Base-by-base conservation (phyloP, 1,140 invertebrate species). In the Latrodectus geometricus region DNA sequence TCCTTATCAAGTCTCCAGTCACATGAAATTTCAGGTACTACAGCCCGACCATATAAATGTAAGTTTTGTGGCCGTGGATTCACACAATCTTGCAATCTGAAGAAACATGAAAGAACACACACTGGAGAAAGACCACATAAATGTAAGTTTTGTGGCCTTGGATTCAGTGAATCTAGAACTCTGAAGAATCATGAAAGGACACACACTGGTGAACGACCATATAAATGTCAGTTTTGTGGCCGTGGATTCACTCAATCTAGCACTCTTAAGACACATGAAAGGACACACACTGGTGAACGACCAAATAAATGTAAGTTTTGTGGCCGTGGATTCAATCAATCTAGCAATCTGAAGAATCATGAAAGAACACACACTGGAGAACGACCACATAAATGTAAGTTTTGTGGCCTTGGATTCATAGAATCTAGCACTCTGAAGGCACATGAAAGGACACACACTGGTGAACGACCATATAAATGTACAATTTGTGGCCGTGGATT, bases 201-300 rank as follows among this genome's bases (percentile, higher is more conserved):
- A 14, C 14, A n/a, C n/a, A n/a, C n/a, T n/a, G n/a, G n/a, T n/a
- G n/a, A n/a, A n/a, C n/a, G n/a, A n/a, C n/a, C n/a, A 65, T 92
- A 90, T 88, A 88, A 89, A 89, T 92, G 92, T 89, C 65, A 87
- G 8, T 80, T 90, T 0, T 92, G 92, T 88, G 87, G 79, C 1
- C 89, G 89, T 84, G 84, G 88, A 9, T 92, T 92, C 87, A 88
- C 90, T 35, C 91, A 91, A 88, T 90, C 88, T 11, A 89, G 90
- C n/a, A 90, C 91, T 50, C 88, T 92, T 12, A 88, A 90, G 54
- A 88, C 89, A 15, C 92, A 92, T 20, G 12, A n/a, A 12, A 54
- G 74, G 52, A 20, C 52, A 9, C 74, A 77, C 23, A 77, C 74
- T 9, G 50, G 50, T 14, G 8, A 56, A 17, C 12, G 52, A 21